phyloP scores from a whole-genome alignment of 2,888 invertebrate species.

The Xylota sylvarum region DNA sequence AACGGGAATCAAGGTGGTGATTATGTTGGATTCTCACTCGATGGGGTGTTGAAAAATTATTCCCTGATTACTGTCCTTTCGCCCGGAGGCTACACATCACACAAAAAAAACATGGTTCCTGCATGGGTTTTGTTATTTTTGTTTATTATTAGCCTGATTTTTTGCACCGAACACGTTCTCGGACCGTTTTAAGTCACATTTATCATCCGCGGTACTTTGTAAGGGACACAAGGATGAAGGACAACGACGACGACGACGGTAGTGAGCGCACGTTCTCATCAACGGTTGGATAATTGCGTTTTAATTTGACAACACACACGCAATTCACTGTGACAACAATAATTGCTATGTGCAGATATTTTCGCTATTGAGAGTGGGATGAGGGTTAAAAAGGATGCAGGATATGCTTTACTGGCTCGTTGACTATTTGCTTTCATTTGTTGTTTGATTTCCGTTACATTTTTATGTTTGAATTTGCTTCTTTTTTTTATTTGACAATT shows the following conservation, averaged over 20 bases:
- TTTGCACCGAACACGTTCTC: constrained; percentile 59
- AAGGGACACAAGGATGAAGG: constrained; percentile 23
- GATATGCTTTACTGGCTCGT: constrained; percentile 36
- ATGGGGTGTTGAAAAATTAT: constrained; percentile 76
- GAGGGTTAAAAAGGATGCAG: constrained; percentile 49
- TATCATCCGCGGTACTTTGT: constrained; percentile 23
- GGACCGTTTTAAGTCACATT: constrained; percentile 74
- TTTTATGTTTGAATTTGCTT: constrained; percentile 50
- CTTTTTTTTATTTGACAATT: constrained; percentile 61
- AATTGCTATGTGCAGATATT: constrained; percentile 59
- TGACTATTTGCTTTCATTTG: constrained; percentile 63
- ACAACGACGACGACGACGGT: constrained; percentile 19
- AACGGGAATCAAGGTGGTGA: constrained; percentile 68
- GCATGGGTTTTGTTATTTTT: constrained; percentile 61
- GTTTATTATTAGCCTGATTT: constrained; percentile 77
- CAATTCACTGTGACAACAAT: constrained; percentile 65
- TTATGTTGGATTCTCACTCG: constrained; percentile 71
- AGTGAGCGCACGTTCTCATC: constrained; percentile 68
- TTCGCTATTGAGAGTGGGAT: neutral
- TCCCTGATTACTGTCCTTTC: constrained; percentile 72
- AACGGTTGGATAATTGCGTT: constrained; percentile 76
- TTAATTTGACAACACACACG: constrained; percentile 74
- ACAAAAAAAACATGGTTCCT: constrained; percentile 50
- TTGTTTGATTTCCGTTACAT: constrained; percentile 67
- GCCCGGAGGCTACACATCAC: constrained; percentile 55